A percentile compares a stretch with the other conserved stretches of the same genome.
phyloP scores from a whole-genome alignment of 2,888 invertebrate species.

The Mimachlamys varia region DNA sequence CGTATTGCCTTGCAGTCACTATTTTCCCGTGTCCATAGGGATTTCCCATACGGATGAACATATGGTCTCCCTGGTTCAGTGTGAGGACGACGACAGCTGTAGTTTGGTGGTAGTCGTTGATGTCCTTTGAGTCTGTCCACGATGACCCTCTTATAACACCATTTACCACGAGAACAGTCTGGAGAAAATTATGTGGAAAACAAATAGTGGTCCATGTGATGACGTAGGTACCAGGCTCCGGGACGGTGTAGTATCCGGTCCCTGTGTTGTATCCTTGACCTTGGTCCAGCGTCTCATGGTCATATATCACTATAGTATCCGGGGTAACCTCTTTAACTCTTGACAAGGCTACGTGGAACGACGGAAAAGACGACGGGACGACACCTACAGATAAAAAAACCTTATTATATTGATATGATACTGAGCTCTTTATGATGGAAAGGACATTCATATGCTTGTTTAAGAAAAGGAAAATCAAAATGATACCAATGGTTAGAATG shows the following conservation, averaged over 20 bases:
- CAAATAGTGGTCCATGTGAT: background rate
- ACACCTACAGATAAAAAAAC: no score
- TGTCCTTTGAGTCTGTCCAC: background rate
- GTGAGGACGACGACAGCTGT: background rate
- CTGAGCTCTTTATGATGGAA: no score
- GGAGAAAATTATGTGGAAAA: background rate
- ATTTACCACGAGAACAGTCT: background rate
- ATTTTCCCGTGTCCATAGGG: background rate
- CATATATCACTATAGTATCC: no score
- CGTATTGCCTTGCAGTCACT: background rate
- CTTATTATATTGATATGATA: no score
- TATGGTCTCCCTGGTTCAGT: background rate
- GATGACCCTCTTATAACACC: background rate
- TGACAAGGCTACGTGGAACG: no score
- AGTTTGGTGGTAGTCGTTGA: background rate
- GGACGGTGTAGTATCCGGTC: background rate
- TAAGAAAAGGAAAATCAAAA: no score
- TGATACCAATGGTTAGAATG: no score
- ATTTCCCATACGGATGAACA: background rate
- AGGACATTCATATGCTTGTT: no score
- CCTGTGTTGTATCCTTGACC: background rate
- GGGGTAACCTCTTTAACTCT: no score
- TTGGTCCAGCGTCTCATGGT: background rate
- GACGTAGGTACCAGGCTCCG: no score
- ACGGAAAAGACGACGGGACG: no score